phyloP scores from a whole-genome alignment of 2,797 vertebrate species.

The Picus viridis region DNA sequence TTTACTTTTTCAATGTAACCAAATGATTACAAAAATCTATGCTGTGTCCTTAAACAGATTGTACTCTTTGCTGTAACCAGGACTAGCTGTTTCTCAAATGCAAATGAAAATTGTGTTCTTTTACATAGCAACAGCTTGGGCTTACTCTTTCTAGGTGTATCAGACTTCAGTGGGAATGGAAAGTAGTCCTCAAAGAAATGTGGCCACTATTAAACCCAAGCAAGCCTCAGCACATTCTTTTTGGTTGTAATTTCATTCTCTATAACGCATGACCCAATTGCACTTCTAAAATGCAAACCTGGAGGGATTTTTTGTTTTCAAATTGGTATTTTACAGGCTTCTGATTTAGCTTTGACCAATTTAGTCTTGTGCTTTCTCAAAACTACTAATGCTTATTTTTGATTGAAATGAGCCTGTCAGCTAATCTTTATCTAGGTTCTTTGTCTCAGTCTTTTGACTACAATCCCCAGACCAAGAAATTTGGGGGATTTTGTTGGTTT shows the following conservation, averaged over 20 bases:
- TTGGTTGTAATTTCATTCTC: background rate
- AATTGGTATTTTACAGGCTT: background rate
- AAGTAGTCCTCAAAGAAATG: background rate
- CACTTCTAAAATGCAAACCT: background rate
- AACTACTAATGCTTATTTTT: background rate
- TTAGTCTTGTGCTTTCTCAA: background rate
- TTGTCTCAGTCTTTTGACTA: background rate
- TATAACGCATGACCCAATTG: background rate
- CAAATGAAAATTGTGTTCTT: background rate
- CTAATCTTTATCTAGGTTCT: background rate
- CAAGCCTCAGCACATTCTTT: background rate
- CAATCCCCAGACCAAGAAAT: background rate
- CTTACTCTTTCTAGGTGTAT: background rate
- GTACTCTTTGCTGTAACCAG: background rate
- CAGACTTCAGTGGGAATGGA: background rate
- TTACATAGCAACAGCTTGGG: background rate
- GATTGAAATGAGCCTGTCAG: background rate
- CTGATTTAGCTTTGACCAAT: background rate
- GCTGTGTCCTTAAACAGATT: background rate
- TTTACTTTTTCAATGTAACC: background rate
- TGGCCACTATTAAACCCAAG: background rate
- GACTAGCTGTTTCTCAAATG: background rate
- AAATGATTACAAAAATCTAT: background rate
- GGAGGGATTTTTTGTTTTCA: background rate
- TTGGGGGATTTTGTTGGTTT: background rate